Conservation (phyloP, 2,113 vertebrate genomes). For the Podarcis cretensis region DNA sequence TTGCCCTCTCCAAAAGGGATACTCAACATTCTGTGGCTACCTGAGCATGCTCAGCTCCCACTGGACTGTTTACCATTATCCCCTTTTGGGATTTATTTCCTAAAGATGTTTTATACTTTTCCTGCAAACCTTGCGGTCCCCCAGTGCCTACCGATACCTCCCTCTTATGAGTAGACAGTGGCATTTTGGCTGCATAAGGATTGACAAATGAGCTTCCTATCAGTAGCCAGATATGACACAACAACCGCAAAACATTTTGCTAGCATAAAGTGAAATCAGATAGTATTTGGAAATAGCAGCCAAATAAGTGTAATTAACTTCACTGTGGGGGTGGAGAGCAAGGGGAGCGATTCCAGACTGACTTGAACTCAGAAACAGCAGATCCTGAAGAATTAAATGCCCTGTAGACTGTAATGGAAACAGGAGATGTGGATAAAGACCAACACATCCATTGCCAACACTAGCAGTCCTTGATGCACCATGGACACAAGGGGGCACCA, state of each 20-base stretch:
- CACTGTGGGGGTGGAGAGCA: background rate
- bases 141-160: background rate
- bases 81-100: background rate
- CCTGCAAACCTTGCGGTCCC: background rate
- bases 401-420: slow-evolving; percentile 27
- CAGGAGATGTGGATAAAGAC: background rate
- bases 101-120: background rate
- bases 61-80: background rate
- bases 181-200: background rate
- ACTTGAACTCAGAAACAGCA: slow-evolving; percentile 45
- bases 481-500: slow-evolving; percentile 18
- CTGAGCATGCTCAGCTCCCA: background rate
- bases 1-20: background rate
- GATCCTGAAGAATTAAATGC: slow-evolving; percentile 62
- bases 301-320: slow-evolving; percentile 59
- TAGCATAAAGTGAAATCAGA: slow-evolving; percentile 49
- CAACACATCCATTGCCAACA: slow-evolving; percentile 63
- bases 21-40: background rate
- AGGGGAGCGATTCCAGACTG: slow-evolving; percentile 49
- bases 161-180: background rate
- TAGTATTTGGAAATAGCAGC: slow-evolving; percentile 51
- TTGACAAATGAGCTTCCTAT: background rate
- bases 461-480: slow-evolving; percentile 29
- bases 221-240: background rate
- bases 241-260: slow-evolving; percentile 1